These are phyloP conservation scores for Plebejus argus DNA, from an alignment of 2,888 invertebrate genomes.

Conservation along the genomic window DNA sequence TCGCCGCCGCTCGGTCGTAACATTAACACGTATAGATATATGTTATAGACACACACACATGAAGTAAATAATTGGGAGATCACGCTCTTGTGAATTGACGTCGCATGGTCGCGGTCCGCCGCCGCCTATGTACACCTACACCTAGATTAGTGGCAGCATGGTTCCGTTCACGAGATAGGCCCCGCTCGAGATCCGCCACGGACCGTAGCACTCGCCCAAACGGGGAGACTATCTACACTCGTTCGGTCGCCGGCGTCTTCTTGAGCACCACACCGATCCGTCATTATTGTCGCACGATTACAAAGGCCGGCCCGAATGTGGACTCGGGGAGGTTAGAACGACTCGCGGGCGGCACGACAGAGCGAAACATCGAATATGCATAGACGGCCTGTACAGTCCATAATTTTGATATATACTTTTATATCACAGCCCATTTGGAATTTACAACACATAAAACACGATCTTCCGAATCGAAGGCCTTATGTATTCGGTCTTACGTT, in stretches of 20 bases:
- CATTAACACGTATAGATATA: constrained; percentile 72
- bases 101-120: constrained; percentile 60
- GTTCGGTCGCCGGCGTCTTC: constrained; percentile 40
- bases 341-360: constrained; percentile 50
- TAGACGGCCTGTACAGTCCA: constrained; percentile 86
- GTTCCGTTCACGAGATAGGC: constrained; percentile 39
- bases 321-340: not conserved
- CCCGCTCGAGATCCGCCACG: constrained; percentile 38
- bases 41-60: constrained; percentile 66
- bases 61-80: constrained; percentile 64
- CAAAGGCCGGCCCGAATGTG: constrained; percentile 13
- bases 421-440: constrained; percentile 92
- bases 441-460: constrained; percentile 81
- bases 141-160: constrained; percentile 37
- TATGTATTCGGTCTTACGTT: constrained; percentile 67
- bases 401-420: constrained; percentile 82
- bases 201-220: constrained; percentile 43
- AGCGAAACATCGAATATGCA: constrained; percentile 64
- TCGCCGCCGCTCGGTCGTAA: constrained; percentile 57
- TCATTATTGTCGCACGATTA: constrained; percentile 40
- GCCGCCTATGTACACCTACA: constrained; percentile 45
- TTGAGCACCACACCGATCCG: constrained; percentile 39
- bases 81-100: constrained; percentile 73
- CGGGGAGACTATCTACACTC: constrained; percentile 46
- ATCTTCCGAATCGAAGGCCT: constrained; percentile 73